phyloP scores from a whole-genome alignment of 2,888 invertebrate species.

The Dyspetes luteomarginatus region DNA sequence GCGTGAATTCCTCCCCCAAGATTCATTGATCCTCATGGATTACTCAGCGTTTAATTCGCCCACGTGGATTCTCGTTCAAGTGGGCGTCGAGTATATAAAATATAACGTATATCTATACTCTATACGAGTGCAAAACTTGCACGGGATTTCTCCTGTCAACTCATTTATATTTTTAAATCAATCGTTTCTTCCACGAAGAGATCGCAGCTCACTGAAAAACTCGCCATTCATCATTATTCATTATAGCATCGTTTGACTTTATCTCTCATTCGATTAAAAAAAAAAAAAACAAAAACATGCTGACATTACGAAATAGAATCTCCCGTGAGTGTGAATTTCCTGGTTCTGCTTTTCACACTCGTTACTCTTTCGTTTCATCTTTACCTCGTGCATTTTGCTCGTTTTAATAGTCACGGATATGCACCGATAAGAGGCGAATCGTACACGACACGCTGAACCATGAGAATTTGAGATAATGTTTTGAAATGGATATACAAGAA shows the following conservation, averaged over 20 bases:
- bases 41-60: constrained; percentile 54
- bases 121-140: constrained; percentile 8
- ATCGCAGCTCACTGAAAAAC: neutral
- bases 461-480: constrained; percentile 48
- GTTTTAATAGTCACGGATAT: neutral
- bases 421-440: constrained; percentile 20
- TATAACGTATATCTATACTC: constrained; percentile 7
- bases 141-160: constrained; percentile 12
- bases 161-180: constrained; percentile 27
- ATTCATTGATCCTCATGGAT: constrained; percentile 59
- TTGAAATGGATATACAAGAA: constrained; percentile 52
- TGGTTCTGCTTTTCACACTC: neutral
- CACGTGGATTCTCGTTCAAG: constrained; percentile 57
- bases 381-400: constrained; percentile 12
- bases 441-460: neutral
- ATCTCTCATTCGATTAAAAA: neutral
- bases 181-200: constrained; percentile 27
- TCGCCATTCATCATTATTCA: constrained; percentile 9
- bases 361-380: neutral
- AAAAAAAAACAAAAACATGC: constrained; percentile 8
- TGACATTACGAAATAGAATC: constrained; percentile 31
- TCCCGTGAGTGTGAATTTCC: neutral
- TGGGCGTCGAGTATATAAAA: constrained; percentile 56
- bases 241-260: neutral
- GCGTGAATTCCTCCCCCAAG: constrained; percentile 48